Evolutionary conservation across 2,888 invertebrate genomes (phyloP).

Genomic region (Epinotia ramella): DNA sequence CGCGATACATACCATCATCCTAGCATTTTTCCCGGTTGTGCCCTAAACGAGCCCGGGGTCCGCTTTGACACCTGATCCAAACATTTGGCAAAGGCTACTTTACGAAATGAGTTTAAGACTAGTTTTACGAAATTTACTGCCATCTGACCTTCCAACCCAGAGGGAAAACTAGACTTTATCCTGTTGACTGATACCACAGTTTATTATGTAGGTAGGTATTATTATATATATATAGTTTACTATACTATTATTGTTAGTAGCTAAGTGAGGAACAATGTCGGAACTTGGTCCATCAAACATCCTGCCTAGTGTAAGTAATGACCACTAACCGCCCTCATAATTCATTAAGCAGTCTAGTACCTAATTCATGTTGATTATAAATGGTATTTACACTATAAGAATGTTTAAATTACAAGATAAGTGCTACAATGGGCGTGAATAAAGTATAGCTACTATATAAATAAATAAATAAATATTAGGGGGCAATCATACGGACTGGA

Average conservation of each 20-base stretch:
- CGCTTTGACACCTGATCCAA: too few species aligned
- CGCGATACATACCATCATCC: too few species aligned
- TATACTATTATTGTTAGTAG: background rate
- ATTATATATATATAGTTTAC: background rate
- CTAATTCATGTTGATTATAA: slow-evolving; percentile 8
- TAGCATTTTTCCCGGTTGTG: too few species aligned
- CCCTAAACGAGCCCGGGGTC: too few species aligned
- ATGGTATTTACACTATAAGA: background rate
- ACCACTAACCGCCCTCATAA: slow-evolving; percentile 7
- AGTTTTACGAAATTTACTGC: background rate
- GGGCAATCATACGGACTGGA: too few species aligned
- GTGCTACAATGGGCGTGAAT: background rate
- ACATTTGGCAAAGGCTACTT: too few species aligned
- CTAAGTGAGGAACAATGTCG: slow-evolving; percentile 4
- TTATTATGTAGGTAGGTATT: background rate
- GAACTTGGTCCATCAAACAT: slow-evolving; percentile 27
- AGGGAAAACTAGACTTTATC: too few species aligned
- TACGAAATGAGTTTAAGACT: too few species aligned
- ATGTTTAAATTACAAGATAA: background rate
- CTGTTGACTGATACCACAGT: too few species aligned
- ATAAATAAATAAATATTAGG: too few species aligned
- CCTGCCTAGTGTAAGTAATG: slow-evolving; percentile 16
- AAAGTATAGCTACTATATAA: background rate
- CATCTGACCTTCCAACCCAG: too few species aligned
- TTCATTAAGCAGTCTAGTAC: slow-evolving; percentile 15